Evolutionary conservation across 2,113 vertebrate genomes (phyloP), one percentile per base, ranked within the genome.

Genomic region (Corythornis madagascariensis): DNA sequence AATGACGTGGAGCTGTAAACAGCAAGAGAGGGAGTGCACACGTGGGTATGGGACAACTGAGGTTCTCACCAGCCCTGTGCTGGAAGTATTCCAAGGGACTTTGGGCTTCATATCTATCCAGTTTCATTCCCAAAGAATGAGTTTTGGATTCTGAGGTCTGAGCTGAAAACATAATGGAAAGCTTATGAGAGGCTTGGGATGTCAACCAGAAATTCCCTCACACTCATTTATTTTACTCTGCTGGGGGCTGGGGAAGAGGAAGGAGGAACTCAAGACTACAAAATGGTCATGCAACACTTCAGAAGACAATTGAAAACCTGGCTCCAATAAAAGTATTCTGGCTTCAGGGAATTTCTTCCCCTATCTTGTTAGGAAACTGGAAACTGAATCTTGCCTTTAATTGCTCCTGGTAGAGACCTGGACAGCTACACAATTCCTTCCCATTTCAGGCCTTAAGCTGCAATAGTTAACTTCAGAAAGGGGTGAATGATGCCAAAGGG

Each of bases 101-200:
- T 52, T 3, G 9, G 50, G 42, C 63, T 95, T 90, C 0, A 0
- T 55, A n/a, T 92, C 81, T 83, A 74, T 88, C 57, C 33, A 25
- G 79, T 92, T 97, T 95, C 71, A 93, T 89, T 53, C 59, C 33
- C 31, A 91, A 95, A 94, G 45, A 83, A 95, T 82, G 88, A 88
- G 48, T 57, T 94, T 93, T 89, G 66, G 92, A 88, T 87, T 83
- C 74, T 86, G 71, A 94, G 72, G 78, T 89, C 89, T 86, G 66
- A 82, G 69, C 31, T 87, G 71, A 85, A 93, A 96, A 72, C 83
- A 64, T 96, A 93, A 96, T 89, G 42, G 90, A 79, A 96, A 87
- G 43, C 67, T 96, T 90, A 67, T 92, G 74, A 57, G 47, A 83
- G 52, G 13, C 40, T 81, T 18, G 18, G 40, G 92, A 95, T 73